Base-by-base conservation (phyloP, 2,113 vertebrate genomes). In the Dryoscopus gambensis region DNA sequence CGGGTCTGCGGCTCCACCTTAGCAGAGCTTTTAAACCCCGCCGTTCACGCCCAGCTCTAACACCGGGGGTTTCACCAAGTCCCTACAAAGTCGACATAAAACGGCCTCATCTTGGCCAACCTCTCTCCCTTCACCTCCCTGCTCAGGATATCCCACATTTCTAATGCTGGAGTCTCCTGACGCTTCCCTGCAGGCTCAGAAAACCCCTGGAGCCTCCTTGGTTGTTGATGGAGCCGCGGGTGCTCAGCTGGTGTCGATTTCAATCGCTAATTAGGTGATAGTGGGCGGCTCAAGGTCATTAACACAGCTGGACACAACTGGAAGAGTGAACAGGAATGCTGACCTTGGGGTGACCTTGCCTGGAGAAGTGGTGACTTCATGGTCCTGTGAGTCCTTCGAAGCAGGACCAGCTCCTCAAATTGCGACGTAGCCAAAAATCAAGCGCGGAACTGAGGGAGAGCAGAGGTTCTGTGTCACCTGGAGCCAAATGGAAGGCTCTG, bases 91-190 rank as follows among this genome's bases (percentile, higher is more conserved):
- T 5, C 82, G 15, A 1, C 11, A 8, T 1, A 55, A 90, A 79
- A 27, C 2, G 0, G 3, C 11, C 50, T 37, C 6, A 0, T 21
- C 56, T 46, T 39, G n/a, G 30, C 19, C 44, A 25, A 6, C 5
- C 15, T 6, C 25, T 52, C 46, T 30, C 49, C 17, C 21, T 18
- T n/a, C 33, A 25, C 17, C 20, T 37, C 60, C 15, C 11, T 39
- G 56, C 39, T 68, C 31, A 6, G 19, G 11, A 7, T 37, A 4
- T 7, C 14, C 9, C 15, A 6, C 0, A 0, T 52, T n/a, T 50
- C 30, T 4, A 5, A 3, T 0, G 1, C 4, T 2, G 5, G 24
- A 6, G 3, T 5, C 31, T 17, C 44, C 49, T 7, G 0, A 3
- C 4, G 3, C 21, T 50, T 15, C 33, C 55, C 40, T 15, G 6